These are phyloP conservation scores for Trachymyrmex cornetzi DNA, from an alignment of 1,140 invertebrate genomes.

Conservation along the genomic window DNA sequence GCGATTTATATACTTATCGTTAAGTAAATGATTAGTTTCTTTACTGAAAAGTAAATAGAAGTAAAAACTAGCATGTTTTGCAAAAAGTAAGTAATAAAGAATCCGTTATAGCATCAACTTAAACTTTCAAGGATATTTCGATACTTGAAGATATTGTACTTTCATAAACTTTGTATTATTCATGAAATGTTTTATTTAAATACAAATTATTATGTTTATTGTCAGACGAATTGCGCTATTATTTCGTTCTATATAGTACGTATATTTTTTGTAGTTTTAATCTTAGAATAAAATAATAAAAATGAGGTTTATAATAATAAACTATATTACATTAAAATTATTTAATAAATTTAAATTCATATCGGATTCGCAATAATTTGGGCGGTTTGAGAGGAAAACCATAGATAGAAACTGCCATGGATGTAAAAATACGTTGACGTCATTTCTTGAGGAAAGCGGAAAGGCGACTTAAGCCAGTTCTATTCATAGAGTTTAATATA, in stretches of 20 bases:
- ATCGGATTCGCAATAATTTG: background rate
- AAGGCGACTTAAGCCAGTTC: background rate
- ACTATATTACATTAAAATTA: conserved; percentile 27
- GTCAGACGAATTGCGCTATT: background rate
- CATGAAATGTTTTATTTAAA: background rate
- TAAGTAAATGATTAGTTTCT: background rate
- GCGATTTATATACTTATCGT: background rate
- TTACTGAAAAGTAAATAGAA: background rate
- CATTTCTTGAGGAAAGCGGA: background rate
- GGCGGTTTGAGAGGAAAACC: background rate
- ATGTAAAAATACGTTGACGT: conserved; percentile 23
- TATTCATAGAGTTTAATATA: background rate
- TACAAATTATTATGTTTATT: background rate
- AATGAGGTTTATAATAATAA: background rate
- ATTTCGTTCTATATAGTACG: background rate
- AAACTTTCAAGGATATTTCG: conserved; percentile 14
- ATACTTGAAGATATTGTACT: background rate
- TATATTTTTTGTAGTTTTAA: background rate
- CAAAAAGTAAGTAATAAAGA: conserved; percentile 1
- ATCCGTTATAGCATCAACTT: background rate
- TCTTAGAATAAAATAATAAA: background rate
- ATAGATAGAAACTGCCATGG: background rate
- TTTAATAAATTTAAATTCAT: background rate
- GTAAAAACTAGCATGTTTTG: background rate
- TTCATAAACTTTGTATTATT: conserved; percentile 14